Conservation (phyloP, 2,113 vertebrate species). For the Brachionichthys hirsutus region DNA sequence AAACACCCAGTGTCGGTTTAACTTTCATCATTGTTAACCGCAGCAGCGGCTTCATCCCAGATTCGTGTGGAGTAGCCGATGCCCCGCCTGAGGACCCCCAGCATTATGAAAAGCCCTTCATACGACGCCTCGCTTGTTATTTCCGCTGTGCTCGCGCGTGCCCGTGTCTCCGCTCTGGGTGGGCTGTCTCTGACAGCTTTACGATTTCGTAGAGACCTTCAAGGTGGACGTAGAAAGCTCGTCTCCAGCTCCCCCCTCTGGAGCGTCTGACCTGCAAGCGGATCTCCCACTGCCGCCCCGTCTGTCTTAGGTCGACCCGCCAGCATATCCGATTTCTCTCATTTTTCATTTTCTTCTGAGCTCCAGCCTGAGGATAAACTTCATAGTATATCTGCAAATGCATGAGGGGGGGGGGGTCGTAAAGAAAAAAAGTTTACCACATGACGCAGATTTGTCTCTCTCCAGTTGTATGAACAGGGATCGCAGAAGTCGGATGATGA, state of each 20-base stretch:
- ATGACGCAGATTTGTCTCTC: not conserved
- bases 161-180: not conserved
- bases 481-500: no score
- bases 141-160: not conserved
- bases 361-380: not conserved
- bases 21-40: slow-evolving; percentile 53
- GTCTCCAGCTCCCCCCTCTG: not conserved
- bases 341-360: slow-evolving; percentile 5
- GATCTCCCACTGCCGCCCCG: not conserved
- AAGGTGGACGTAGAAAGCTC: not conserved
- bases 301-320: not conserved
- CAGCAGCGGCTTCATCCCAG: slow-evolving; percentile 25
- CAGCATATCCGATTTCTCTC: not conserved
- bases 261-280: not conserved
- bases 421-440: not conserved
- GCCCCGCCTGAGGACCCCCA: slow-evolving; percentile 36
- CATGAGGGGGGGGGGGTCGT: no score
- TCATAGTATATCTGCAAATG: not conserved
- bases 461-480: no score
- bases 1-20: slow-evolving; percentile 25
- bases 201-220: slow-evolving; percentile 15
- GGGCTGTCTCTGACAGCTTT: slow-evolving; percentile 2
- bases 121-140: slow-evolving; percentile 17
- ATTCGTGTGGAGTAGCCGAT: no score
- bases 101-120: slow-evolving; percentile 1